Evolutionary conservation across 2,888 invertebrate genomes (phyloP).

Genomic region (Neoaliturus tenellus): DNA sequence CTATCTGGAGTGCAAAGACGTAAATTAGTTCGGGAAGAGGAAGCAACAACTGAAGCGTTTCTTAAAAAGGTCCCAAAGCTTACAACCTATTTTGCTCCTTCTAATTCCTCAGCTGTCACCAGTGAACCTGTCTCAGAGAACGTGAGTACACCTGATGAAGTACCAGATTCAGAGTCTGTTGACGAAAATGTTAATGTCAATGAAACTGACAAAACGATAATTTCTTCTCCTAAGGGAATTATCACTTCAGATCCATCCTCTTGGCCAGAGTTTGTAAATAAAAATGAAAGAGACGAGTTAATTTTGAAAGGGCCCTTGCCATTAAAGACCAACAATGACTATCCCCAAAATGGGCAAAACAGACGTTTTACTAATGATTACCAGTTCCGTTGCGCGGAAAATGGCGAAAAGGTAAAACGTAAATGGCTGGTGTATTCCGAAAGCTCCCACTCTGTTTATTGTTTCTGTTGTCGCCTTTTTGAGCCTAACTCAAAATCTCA

Average conservation of each 20-base stretch:
- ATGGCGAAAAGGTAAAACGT: neutral
- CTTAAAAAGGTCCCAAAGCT: slow-evolving; percentile 39
- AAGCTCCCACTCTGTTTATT: neutral
- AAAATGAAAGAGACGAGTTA: too few species aligned
- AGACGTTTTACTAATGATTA: neutral
- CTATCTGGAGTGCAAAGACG: slow-evolving; percentile 26
- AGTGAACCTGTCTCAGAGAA: too few species aligned
- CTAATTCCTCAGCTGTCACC: neutral
- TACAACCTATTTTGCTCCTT: slow-evolving; percentile 20
- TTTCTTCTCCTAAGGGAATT: too few species aligned
- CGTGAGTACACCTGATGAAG: neutral
- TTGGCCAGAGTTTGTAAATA: too few species aligned
- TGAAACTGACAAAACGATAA: neutral
- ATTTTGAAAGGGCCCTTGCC: too few species aligned
- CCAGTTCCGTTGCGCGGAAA: neutral
- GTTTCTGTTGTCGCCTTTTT: slow-evolving; percentile 2
- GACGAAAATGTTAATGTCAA: neutral
- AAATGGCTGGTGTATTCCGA: slow-evolving; percentile 9
- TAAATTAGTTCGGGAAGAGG: slow-evolving; percentile 3
- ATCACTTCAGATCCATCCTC: too few species aligned
- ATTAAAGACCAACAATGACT: too few species aligned
- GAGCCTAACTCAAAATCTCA: slow-evolving; percentile 16
- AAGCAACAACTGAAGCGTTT: neutral
- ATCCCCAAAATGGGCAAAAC: too few species aligned
- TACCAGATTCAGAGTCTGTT: neutral